Evolutionary conservation across 2,888 invertebrate genomes (phyloP), one percentile per base, ranked within the genome.

Genomic region (Eupithecia abbreviata): DNA sequence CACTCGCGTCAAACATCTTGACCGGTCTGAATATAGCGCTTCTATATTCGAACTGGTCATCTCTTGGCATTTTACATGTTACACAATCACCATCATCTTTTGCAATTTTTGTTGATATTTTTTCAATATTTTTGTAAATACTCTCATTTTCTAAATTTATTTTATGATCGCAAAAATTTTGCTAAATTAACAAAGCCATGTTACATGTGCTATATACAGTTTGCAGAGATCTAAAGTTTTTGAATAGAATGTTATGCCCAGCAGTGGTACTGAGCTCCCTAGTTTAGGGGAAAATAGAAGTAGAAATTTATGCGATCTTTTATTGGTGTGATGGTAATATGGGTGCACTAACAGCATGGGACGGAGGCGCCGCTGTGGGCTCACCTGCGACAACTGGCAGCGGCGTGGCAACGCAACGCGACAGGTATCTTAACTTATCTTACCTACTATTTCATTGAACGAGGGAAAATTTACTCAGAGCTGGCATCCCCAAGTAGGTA

Each of bases 341-440:
- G 90, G 92, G 90, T 89, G 92, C 93, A 96, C 96, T 96, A 96
- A 96, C 96, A 96, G 96, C 96, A 96, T 95, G 96, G 95, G 90
- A 91, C 91, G 90, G 91, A 90, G 85, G 90, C 93, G 90, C 92
- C 93, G 89, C 92, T 95, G 88, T 93, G 95, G 92, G 86, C 89
- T 76, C 93, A 93, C 88, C 92, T 95, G 90, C 93, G 95, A 55
- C 88, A 86, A 75, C 90, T 90, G 83, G 92, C 94, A 84, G 88
- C 90, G 79, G 88, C 84, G 82, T 92, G 93, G 91, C 92, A 88
- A 80, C 87, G 88, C 79, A 79, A 79, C 79, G 12, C 75, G 70
- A 55, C 88, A 92, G 92, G 91, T 92, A 91, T 86, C 74, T 15
- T 18, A 71, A 55, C n/a, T n/a, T 18, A 58, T 43, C 62, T 67